Evolutionary conservation across 1,140 invertebrate species (phyloP), one percentile per base, ranked within the genome.

Genomic region (Adelges cooleyi): DNA sequence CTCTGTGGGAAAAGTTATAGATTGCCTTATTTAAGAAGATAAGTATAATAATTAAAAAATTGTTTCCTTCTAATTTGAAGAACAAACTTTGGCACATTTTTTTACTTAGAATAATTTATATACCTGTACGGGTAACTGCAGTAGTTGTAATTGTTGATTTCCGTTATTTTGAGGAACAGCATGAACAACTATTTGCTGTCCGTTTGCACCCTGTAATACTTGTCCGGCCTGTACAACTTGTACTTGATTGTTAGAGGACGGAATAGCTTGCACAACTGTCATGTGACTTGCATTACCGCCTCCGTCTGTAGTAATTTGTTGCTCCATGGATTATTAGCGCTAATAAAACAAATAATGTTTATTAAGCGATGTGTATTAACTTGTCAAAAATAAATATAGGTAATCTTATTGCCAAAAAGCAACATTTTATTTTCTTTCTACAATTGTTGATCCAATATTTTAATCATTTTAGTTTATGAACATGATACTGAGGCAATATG

Each of bases 191-290:
- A 74, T 72, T 51, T 73, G 73, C 53, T 74, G 73, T 10, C 73
- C 72, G 44, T 69, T 70, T 17, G 69, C 48, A 6, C 70, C 69
- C 25, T 71, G 71, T 42, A 74, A 69, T 3, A 80, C 72, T 75
- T 80, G 79, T 22, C 77, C 76, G 72, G 78, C 77, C 52, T 80
- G 78, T 3, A 79, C 75, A 3, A 80, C 70, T 67, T 69, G 68
- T n/a, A 71, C 68, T 49, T 71, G 71, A 62, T 71, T 70, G 25
- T 68, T 69, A 38, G 69, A 66, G 11, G 70, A 33, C 25, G 72
- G 71, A 17, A 76, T 69, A n/a, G 73, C 67, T 59, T 76, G 75
- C 73, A 77, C 76, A 1, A 75, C 75, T 11, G 75, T 73, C 67
- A 75, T 71, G 38, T 71, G 71, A 36, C 66, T 65, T 2, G 68